Percentiles rank a stretch among this genome's conserved stretches.
Evolutionary conservation across 2,888 invertebrate species (phyloP).

Genomic region (Aleiodes testaceus): DNA sequence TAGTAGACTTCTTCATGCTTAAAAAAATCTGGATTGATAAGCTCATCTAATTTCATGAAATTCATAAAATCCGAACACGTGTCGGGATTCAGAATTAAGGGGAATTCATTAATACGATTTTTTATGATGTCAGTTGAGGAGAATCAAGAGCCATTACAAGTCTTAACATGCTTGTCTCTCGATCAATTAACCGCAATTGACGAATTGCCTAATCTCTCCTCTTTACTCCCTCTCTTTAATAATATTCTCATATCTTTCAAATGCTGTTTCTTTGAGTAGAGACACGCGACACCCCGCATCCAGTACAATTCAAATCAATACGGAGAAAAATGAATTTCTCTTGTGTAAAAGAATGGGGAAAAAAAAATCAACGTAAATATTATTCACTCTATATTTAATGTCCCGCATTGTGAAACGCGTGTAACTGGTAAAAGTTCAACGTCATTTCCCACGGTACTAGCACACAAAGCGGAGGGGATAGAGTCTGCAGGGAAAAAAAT

Average conservation of each 20-base stretch:
- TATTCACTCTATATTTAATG: neutral
- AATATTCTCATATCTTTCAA: slow-evolving; percentile 41
- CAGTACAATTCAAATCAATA: slow-evolving; percentile 6
- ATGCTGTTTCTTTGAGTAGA: slow-evolving; percentile 41
- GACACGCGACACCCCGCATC: slow-evolving; percentile 45
- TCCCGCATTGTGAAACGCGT: slow-evolving; percentile 56
- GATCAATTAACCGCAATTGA: slow-evolving; percentile 68
- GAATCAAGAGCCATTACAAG: slow-evolving; percentile 26
- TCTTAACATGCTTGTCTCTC: slow-evolving; percentile 40
- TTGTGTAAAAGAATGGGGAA: neutral
- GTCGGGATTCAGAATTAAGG: too few species aligned
- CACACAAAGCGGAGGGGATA: slow-evolving; percentile 32
- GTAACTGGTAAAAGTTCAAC: slow-evolving; percentile 65
- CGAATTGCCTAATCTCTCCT: slow-evolving; percentile 58
- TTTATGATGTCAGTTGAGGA: slow-evolving; percentile 4
- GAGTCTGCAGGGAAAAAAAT: too few species aligned
- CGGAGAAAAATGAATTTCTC: too few species aligned
- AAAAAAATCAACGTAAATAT: neutral
- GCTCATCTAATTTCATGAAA: too few species aligned
- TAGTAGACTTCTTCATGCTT: too few species aligned
- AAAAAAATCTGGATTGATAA: too few species aligned
- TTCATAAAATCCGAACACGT: too few species aligned
- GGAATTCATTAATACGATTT: neutral
- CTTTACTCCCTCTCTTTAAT: slow-evolving; percentile 48
- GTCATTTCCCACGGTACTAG: slow-evolving; percentile 68